Evolutionary conservation across 2,797 vertebrate genomes (phyloP), one percentile per base, ranked within the genome.

Genomic region (Microctenopoma lineatum): DNA sequence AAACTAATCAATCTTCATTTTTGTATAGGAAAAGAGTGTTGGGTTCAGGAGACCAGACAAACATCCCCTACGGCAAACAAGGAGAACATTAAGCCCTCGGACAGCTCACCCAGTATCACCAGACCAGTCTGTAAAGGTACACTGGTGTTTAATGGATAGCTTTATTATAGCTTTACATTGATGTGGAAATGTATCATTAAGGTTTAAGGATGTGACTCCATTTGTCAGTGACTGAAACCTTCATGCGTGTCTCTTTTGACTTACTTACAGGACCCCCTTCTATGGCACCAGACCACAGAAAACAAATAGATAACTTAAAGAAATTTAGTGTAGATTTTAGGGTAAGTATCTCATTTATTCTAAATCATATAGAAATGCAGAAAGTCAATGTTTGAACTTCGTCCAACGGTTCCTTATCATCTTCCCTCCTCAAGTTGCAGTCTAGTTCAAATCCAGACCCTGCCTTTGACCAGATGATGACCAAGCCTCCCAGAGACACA

Each of bases 221-320:
- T 59, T 29, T 14, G 5, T 42, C n/a, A 38, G 5, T n/a, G 2
- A n/a, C n/a, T 59, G 5, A 59, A 56, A 42, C 15, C 11, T 6
- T 59, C 9, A 52, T 56, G 0, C 39, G 9, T 72, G 7, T 68
- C 41, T 67, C 18, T 77, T 8, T 80, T 2, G 50, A 7, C n/a
- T 66, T 12, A 32, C 18, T 53, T 90, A 44, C 86, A 99, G 96
- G 96, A 90, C 91, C 96, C 70, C 94, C 95, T 79, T 94, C 95
- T 70, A 91, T 97, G 94, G 93, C 95, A 90, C 93, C 95, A 82
- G 98, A 99, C 89, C 97, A 99, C 82, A 97, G 96, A 94, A 99
- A 98, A 92, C 97, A 99, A 92, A 95, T 99, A 87, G 98, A 99
- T 92, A 98, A 99, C 94, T 96, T 99, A 95, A 99, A 97, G 94